Percentiles rank a stretch among this genome's conserved stretches.
phyloP scores from a whole-genome alignment of 2,888 invertebrate species.

The Ypsolopha scabrella region DNA sequence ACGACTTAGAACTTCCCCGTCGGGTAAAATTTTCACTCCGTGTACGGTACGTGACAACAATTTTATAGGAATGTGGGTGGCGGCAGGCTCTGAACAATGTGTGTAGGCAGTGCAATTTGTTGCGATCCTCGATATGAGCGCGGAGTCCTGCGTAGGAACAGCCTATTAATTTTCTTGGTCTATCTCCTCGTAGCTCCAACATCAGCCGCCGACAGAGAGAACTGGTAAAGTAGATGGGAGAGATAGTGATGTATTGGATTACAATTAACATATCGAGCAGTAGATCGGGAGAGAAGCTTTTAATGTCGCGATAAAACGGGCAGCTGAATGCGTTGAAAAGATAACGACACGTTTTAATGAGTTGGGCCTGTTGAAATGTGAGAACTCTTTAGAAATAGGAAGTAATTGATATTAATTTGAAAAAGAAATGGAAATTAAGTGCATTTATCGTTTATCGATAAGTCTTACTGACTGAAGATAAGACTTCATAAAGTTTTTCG shows the following conservation, averaged over 20 bases:
- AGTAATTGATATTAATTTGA: slow-evolving; percentile 13
- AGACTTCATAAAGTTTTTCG: no score
- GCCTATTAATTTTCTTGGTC: slow-evolving; percentile 22
- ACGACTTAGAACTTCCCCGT: slow-evolving; percentile 36
- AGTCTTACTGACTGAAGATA: no score
- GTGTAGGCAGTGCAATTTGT: slow-evolving; percentile 28
- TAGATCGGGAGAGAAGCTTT: slow-evolving; percentile 39
- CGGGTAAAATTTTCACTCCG: slow-evolving; percentile 23
- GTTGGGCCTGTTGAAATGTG: slow-evolving; percentile 17
- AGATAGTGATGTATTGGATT: slow-evolving; percentile 52
- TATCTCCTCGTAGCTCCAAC: neutral
- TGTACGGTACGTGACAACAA: slow-evolving; percentile 21
- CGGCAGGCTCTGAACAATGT: slow-evolving; percentile 18
- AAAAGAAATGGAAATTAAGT: no score
- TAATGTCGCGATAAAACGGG: slow-evolving; percentile 46
- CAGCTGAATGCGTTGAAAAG: slow-evolving; percentile 46
- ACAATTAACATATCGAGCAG: slow-evolving; percentile 55
- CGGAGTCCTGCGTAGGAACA: slow-evolving; percentile 6
- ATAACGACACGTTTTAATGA: slow-evolving; percentile 59
- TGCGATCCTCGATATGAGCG: slow-evolving; percentile 11
- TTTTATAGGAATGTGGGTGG: slow-evolving; percentile 23
- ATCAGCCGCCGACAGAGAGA: neutral
- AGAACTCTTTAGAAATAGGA: neutral
- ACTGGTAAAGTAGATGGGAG: slow-evolving; percentile 20
- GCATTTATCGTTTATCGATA: no score